A percentile compares a stretch with the other conserved stretches of the same genome.
These are phyloP conservation scores for Anguilla rostrata DNA, from an alignment of 2,113 vertebrate genomes.

Conservation along the genomic window DNA sequence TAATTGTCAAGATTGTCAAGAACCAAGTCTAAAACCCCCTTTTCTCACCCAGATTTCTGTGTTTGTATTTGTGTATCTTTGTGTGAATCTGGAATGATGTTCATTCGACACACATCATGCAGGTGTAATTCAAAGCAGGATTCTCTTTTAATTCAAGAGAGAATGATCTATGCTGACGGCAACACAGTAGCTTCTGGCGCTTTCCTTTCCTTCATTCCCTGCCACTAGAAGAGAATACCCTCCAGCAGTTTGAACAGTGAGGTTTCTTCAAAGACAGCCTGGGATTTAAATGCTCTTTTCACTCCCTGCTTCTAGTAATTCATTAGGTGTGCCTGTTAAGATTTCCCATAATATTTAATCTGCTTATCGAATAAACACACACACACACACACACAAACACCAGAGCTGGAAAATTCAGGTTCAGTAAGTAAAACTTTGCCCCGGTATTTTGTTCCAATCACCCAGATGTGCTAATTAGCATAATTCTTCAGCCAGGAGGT, in stretches of 20 bases:
- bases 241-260: background rate
- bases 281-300: background rate
- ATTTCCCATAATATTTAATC: background rate
- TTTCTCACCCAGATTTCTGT: background rate
- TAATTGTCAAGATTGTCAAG: too few species aligned
- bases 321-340: background rate
- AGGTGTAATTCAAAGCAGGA: background rate
- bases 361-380: background rate
- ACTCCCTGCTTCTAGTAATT: background rate
- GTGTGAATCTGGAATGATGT: background rate
- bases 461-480: too few species aligned
- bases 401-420: too few species aligned
- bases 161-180: background rate
- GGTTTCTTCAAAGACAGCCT: constrained; percentile 1
- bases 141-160: background rate
- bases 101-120: background rate
- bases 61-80: background rate
- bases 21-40: too few species aligned
- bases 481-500: too few species aligned
- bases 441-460: too few species aligned
- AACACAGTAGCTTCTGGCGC: background rate
- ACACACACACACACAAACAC: too few species aligned
- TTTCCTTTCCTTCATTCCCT: background rate
- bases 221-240: background rate
- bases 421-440: too few species aligned